Evolutionary conservation across 2,888 invertebrate genomes (phyloP).

Genomic region (Stenotaenia linearis): DNA sequence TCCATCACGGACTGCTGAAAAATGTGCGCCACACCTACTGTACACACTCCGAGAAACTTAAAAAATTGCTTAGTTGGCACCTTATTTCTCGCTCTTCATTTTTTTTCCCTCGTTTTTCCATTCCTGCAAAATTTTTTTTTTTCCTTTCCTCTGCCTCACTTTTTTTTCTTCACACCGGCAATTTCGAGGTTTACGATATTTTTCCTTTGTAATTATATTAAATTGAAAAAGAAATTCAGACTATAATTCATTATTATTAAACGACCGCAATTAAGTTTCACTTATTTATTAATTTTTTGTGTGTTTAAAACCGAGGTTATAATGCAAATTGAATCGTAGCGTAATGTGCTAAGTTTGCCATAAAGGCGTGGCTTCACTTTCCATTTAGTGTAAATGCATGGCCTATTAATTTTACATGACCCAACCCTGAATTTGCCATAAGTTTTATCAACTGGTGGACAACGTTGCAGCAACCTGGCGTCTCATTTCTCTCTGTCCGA

Average conservation of each 20-base stretch:
- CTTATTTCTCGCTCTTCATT: background rate
- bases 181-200: too few relatives aligned
- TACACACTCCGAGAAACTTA: background rate
- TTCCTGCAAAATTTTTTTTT: background rate
- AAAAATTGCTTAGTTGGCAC: background rate
- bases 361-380: slow-evolving; percentile 11
- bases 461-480: background rate
- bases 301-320: background rate
- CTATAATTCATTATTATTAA: too few relatives aligned
- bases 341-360: background rate
- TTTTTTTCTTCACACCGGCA: background rate
- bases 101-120: background rate
- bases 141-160: background rate
- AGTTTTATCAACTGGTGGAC: slow-evolving; percentile 3
- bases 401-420: slow-evolving; percentile 11
- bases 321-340: background rate
- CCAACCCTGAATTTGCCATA: background rate
- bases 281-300: too few relatives aligned
- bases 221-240: too few relatives aligned
- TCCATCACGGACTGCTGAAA: slow-evolving; percentile 1
- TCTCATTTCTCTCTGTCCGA: slow-evolving; percentile 15
- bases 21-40: background rate
- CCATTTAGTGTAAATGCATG: background rate
- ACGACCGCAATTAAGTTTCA: too few relatives aligned
- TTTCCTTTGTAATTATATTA: too few relatives aligned